phyloP scores from a whole-genome alignment of 2,797 vertebrate species.

The Phalloptychus januarius region DNA sequence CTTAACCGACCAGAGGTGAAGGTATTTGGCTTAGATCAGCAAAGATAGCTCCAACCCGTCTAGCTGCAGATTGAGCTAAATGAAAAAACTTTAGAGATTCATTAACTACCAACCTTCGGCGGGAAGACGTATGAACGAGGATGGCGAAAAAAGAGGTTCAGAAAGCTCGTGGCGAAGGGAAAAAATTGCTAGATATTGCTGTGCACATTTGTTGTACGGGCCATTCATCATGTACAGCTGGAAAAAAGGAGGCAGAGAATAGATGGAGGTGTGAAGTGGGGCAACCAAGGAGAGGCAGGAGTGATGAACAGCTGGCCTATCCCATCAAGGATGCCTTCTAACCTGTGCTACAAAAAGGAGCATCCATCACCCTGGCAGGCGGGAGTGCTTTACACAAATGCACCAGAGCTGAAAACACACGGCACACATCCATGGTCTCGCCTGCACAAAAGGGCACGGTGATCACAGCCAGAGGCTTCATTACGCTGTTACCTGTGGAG shows the following conservation, averaged over 20 bases:
- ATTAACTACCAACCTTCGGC: conserved; percentile 55
- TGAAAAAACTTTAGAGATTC: conserved; percentile 58
- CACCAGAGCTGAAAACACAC: conserved; percentile 52
- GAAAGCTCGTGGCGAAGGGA: conserved; percentile 48
- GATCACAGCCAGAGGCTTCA: conserved; percentile 49
- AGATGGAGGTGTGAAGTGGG: conserved; percentile 42
- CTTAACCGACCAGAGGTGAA: conserved; percentile 38
- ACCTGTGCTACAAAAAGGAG: conserved; percentile 76
- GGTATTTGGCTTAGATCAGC: conserved; percentile 59
- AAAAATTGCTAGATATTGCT: conserved; percentile 56
- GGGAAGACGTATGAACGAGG: conserved; percentile 53
- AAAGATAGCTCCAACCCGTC: conserved; percentile 49
- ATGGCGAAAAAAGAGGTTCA: conserved; percentile 30
- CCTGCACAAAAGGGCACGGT: conserved; percentile 38
- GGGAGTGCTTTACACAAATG: conserved; percentile 52
- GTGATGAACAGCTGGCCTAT: conserved; percentile 77
- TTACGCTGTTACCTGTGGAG: conserved; percentile 16
- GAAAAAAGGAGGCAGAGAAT: conserved; percentile 37
- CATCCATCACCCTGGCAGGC: conserved; percentile 71
- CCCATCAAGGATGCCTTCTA: conserved; percentile 81
- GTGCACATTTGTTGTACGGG: conserved; percentile 57
- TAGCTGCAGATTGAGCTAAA: conserved; percentile 54
- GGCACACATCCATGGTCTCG: conserved; percentile 28
- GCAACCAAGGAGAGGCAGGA: conserved; percentile 17
- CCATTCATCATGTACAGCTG: conserved; percentile 69